These are phyloP conservation scores for Platycercus adscitus DNA, from an alignment of 2,113 vertebrate species.

Conservation along the genomic window DNA sequence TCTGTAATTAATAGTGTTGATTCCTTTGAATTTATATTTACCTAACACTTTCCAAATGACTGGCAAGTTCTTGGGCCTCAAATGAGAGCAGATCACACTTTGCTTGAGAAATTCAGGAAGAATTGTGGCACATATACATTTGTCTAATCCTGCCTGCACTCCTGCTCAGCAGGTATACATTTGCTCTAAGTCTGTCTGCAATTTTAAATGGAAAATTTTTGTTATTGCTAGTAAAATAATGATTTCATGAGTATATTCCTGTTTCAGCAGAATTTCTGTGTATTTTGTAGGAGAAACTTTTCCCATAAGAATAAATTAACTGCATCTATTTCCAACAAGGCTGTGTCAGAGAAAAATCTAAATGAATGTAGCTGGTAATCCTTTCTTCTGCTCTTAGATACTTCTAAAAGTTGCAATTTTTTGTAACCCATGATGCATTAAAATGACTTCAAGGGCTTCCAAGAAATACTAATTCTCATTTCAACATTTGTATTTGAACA, in stretches of 20 bases:
- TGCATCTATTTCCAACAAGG: neutral
- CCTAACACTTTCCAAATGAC: neutral
- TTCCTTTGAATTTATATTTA: neutral
- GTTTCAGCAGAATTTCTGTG: neutral
- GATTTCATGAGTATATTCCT: neutral
- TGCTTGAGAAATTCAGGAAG: neutral
- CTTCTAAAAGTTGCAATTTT: neutral
- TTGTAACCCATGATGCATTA: neutral
- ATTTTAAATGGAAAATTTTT: neutral
- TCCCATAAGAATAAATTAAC: neutral
- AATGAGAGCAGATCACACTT: neutral
- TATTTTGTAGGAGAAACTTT: neutral
- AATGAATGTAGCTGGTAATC: neutral
- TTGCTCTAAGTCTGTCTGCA: neutral
- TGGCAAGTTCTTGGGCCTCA: neutral
- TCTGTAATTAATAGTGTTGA: neutral
- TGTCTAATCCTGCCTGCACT: neutral
- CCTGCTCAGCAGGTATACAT: neutral
- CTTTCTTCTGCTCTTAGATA: neutral
- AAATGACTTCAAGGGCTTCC: neutral
- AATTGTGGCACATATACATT: rapidly evolving
- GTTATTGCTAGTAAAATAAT: neutral
- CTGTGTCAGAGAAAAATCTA: neutral
- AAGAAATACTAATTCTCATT: neutral
- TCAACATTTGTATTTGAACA: neutral